phyloP scores from a whole-genome alignment of 2,888 invertebrate species.

The Altica lythri region DNA sequence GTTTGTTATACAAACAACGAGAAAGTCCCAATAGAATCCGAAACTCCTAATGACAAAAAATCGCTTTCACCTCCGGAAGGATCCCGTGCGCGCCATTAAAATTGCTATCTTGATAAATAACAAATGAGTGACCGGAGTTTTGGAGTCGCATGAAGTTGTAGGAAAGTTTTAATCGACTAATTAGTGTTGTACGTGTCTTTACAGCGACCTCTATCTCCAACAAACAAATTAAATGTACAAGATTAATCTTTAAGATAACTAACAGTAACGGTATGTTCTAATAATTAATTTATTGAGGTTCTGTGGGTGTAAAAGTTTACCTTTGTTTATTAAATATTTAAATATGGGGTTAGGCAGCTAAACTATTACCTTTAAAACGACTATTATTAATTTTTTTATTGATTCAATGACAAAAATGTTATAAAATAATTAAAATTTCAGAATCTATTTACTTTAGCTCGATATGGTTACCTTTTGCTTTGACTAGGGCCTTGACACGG shows the following conservation, averaged over 20 bases:
- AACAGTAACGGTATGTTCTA: neutral
- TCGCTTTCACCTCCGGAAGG: slow-evolving; percentile 18
- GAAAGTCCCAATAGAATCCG: slow-evolving; percentile 1
- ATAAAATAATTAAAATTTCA: too few species aligned
- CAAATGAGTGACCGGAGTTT: slow-evolving; percentile 14
- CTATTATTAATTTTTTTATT: too few species aligned
- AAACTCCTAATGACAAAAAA: slow-evolving; percentile 22
- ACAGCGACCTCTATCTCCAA: slow-evolving; percentile 17
- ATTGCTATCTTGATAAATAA: slow-evolving; percentile 23
- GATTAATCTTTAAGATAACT: slow-evolving; percentile 17
- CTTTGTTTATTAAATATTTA: slow-evolving; percentile 1
- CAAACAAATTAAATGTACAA: slow-evolving; percentile 23
- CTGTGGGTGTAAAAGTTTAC: too few species aligned
- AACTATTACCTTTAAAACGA: too few species aligned
- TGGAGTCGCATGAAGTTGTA: slow-evolving; percentile 13
- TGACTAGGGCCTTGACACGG: too few species aligned
- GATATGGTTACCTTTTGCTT: too few species aligned
- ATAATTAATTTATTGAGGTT: too few species aligned
- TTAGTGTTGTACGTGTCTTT: slow-evolving; percentile 24
- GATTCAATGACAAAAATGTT: too few species aligned
- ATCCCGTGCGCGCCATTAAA: neutral
- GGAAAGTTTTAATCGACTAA: slow-evolving; percentile 23
- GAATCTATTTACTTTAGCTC: too few species aligned
- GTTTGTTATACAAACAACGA: too few species aligned
- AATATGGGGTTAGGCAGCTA: too few species aligned